These are phyloP conservation scores for Monodelphis domestica DNA, from an alignment of 2,797 vertebrate genomes.

Conservation along the genomic window DNA sequence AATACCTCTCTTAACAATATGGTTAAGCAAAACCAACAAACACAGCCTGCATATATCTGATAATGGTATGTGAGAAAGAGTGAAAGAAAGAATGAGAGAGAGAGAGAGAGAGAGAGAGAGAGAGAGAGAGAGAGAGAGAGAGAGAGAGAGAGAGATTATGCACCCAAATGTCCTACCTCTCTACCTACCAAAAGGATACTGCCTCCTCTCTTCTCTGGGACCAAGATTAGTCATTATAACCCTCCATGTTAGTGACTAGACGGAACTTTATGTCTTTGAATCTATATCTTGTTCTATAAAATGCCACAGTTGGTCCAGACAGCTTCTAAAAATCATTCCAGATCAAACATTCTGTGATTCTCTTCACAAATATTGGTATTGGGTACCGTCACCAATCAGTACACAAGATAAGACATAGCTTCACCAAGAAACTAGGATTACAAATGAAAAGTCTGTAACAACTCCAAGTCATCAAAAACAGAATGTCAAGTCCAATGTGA, in stretches of 20 bases:
- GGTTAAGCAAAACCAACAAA: background rate
- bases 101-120: too few relatives aligned
- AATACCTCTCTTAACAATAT: background rate
- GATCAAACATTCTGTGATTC: slow-evolving; percentile 57
- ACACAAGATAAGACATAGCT: background rate
- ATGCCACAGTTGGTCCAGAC: background rate
- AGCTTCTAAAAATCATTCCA: slow-evolving; percentile 1
- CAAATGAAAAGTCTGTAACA: slow-evolving; percentile 46
- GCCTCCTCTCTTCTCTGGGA: background rate
- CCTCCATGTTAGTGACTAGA: background rate
- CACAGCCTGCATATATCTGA: background rate
- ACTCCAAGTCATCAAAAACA: slow-evolving; percentile 54
- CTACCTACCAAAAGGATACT: background rate
- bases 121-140: too few relatives aligned
- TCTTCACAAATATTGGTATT: background rate
- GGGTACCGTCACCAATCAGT: slow-evolving; percentile 49
- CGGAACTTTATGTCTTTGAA: background rate
- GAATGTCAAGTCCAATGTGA: slow-evolving; percentile 72
- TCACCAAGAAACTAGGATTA: slow-evolving; percentile 49
- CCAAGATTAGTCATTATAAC: background rate
- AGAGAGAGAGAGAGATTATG: too few relatives aligned
- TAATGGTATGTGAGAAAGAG: background rate
- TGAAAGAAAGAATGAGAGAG: too few relatives aligned
- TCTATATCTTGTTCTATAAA: background rate
- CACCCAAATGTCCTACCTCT: background rate